Base-by-base conservation (phyloP, 2,113 vertebrate species). In the Rhabdornis inornatus region DNA sequence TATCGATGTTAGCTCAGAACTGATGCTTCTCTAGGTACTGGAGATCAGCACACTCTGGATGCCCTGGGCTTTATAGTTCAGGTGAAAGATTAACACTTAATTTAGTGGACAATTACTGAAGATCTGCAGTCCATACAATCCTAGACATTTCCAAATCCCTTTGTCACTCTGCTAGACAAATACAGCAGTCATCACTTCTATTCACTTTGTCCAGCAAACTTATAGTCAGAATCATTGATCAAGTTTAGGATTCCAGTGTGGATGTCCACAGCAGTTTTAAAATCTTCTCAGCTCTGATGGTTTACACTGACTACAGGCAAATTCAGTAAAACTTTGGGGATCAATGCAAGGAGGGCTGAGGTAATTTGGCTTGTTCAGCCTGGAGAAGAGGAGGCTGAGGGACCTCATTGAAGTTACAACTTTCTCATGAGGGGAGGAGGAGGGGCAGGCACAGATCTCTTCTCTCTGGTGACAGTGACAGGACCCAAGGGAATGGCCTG, bases 1-100 rank as follows among this genome's bases (percentile, higher is more conserved):
- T 55, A 7, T 7, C 0, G 0, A n/a, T 53, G 15, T 18, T 5
- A n/a, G 16, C 7, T 63, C 30, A 76, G n/a, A 76, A 55, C 1
- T 57, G 9, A 42, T 50, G 18, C 12, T 52, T 17, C 22, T 60
- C 31, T 18, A 30, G 10, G 14, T n/a, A 35, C 23, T 23, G 37
- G 52, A 47, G 16, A 15, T 45, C 42, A 92, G 16, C 15, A 28
- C 7, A 18, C 10, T 31, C 9, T 30, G n/a, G 3, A 5, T 61
- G 40, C 5, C 15, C 13, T 37, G 39, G 18, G 6, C 15, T 78
- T 91, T 63, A 8, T 15, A 45, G 45, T 56, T 84, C 60, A 55
- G 23, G 11, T 68, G 39, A 82, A 84, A 68, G 5, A 71, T 6
- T 63, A 44, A 20, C 8, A 30, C 7, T 27, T 57, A 53, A 63